phyloP scores from a whole-genome alignment of 2,797 vertebrate genomes.

The Potorous gilbertii region DNA sequence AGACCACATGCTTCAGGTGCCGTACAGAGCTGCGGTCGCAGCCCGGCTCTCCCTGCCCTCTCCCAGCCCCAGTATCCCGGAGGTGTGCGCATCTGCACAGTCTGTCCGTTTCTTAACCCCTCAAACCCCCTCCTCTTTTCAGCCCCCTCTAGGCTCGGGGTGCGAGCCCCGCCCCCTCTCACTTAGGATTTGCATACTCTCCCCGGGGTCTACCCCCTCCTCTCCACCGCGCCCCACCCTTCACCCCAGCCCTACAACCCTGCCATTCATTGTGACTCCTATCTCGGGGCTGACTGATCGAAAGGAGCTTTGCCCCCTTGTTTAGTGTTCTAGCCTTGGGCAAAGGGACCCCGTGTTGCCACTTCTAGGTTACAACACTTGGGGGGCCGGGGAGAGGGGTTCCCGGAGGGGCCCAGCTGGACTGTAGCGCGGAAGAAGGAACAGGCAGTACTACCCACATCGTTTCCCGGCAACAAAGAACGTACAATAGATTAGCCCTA shows the following conservation, averaged over 20 bases:
- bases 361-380: background rate
- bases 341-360: conserved; percentile 38
- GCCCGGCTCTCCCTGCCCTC: background rate
- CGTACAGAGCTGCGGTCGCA: background rate
- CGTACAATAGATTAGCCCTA: conserved; percentile 22
- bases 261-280: background rate
- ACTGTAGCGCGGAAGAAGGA: conserved; percentile 41
- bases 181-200: background rate
- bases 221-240: background rate
- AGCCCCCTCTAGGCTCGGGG: background rate
- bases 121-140: background rate
- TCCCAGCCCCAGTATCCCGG: background rate
- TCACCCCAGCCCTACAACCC: background rate
- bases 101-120: background rate
- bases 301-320: background rate
- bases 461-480: conserved; percentile 68
- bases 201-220: conserved; percentile 40
- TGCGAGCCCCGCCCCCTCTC: background rate
- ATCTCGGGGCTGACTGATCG: background rate
- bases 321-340: background rate
- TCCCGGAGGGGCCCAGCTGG: conserved; percentile 23
- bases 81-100: background rate
- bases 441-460: conserved; percentile 71
- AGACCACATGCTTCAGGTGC: background rate
- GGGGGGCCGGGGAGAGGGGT: background rate